phyloP scores from a whole-genome alignment of 2,797 vertebrate genomes.

The Scarus forsteni region DNA sequence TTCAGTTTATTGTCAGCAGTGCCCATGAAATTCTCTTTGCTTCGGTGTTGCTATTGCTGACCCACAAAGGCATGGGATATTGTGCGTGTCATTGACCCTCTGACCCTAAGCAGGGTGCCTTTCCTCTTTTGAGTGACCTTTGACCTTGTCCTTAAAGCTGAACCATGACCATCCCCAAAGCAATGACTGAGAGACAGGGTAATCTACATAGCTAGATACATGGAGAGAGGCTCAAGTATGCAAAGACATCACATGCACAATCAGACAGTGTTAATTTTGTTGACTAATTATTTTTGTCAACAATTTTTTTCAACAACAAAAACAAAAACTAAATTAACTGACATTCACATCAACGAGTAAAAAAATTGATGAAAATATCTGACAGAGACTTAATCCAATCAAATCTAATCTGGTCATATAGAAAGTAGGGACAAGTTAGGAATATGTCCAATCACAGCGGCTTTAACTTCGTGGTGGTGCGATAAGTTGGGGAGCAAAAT shows the following conservation, averaged over 20 bases:
- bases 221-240: not conserved
- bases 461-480: too few relatives aligned
- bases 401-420: too few relatives aligned
- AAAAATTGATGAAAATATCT: too few relatives aligned
- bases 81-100: constrained; percentile 42
- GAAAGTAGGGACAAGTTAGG: too few relatives aligned
- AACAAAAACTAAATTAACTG: too few relatives aligned
- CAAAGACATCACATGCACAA: not conserved
- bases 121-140: constrained; percentile 69
- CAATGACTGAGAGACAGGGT: not conserved
- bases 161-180: not conserved
- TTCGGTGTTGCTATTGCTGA: constrained; percentile 30
- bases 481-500: too few relatives aligned
- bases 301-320: too few relatives aligned
- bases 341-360: too few relatives aligned
- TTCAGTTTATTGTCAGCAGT: not conserved
- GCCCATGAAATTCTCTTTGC: constrained; percentile 8
- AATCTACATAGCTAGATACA: not conserved
- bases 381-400: too few relatives aligned
- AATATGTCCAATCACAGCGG: too few relatives aligned
- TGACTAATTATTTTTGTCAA: too few relatives aligned
- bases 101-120: constrained; percentile 33
- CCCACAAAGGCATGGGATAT: constrained; percentile 39
- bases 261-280: not conserved
- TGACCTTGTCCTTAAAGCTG: constrained; percentile 42